These are phyloP conservation scores for Metopia argyrocephala DNA, from an alignment of 2,888 invertebrate species.

Conservation along the genomic window DNA sequence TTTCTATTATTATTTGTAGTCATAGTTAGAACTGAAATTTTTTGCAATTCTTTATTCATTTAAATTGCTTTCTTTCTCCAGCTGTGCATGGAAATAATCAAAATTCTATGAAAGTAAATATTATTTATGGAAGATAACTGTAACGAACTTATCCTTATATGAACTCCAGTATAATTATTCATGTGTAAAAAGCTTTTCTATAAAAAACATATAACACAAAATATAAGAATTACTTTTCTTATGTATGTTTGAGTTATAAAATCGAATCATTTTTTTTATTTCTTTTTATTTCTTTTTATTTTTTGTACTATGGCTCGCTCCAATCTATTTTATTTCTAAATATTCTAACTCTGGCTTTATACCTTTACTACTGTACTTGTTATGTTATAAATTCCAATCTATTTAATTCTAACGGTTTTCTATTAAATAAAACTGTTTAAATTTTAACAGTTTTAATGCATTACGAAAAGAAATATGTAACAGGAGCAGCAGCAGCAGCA, in stretches of 20 bases:
- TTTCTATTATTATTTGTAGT: too few relatives aligned
- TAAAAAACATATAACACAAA: background rate
- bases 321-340: background rate
- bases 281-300: background rate
- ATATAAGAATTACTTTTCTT: background rate
- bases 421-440: constrained; percentile 6
- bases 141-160: background rate
- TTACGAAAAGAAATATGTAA: background rate
- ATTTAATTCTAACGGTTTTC: constrained; percentile 32
- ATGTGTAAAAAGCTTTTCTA: constrained; percentile 5
- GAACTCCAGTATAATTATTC: background rate
- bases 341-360: background rate
- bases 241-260: background rate
- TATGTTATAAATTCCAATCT: constrained; percentile 20
- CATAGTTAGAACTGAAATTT: too few relatives aligned
- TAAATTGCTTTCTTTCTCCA: background rate
- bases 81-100: background rate
- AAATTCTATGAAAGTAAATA: background rate
- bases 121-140: background rate
- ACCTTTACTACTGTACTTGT: background rate
- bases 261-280: background rate
- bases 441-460: background rate
- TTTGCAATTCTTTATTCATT: too few relatives aligned
- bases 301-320: background rate
- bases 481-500: background rate